phyloP scores from a whole-genome alignment of 2,113 vertebrate genomes.

The Sciurus niger region DNA sequence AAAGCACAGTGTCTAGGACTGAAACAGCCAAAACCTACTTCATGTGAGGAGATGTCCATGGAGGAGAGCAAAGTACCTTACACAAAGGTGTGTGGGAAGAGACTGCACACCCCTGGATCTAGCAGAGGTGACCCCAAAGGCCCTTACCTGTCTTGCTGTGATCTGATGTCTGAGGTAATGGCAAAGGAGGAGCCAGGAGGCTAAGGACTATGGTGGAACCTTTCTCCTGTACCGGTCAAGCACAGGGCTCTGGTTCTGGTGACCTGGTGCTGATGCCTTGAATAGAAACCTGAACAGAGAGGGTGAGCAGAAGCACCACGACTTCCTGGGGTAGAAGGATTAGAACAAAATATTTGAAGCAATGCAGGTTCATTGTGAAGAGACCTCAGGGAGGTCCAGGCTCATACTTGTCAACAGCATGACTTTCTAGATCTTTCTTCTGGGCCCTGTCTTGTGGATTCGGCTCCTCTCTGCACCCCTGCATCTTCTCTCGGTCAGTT shows the following conservation, averaged over 20 bases:
- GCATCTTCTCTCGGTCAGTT: not conserved
- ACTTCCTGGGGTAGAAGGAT: not conserved
- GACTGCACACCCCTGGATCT: not conserved
- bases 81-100: not conserved
- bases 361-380: fast-evolving
- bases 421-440: not conserved
- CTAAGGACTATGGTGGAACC: fast-evolving
- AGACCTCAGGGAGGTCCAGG: not conserved
- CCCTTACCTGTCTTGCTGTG: fast-evolving
- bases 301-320: fast-evolving
- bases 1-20: not conserved
- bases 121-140: not conserved
- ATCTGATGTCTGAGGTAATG: not conserved
- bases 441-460: not conserved
- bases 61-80: not conserved
- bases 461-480: not conserved
- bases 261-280: not conserved
- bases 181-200: too few species aligned
- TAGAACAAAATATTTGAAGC: not conserved
- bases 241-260: not conserved
- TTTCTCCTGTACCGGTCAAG: too few species aligned
- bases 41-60: not conserved
- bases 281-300: not conserved
- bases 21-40: not conserved
- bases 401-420: not conserved